Evolutionary conservation across 2,888 invertebrate genomes (phyloP).

Genomic region (Ochropacha duplaris): DNA sequence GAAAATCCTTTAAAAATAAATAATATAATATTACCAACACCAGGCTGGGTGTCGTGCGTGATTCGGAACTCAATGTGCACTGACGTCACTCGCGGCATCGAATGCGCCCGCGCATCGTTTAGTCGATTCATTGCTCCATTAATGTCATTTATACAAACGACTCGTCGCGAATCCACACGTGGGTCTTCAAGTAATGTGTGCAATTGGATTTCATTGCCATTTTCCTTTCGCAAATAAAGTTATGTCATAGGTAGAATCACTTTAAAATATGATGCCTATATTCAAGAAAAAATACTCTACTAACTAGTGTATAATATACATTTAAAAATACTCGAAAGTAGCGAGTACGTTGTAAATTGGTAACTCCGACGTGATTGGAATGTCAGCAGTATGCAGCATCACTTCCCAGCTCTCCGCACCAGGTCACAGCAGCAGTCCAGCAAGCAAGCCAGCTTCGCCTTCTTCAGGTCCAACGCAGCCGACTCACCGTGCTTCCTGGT

Average conservation of each 20-base stretch:
- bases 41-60: too few species aligned
- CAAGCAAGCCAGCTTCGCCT: too few species aligned
- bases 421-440: too few species aligned
- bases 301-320: too few species aligned
- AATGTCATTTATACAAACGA: conserved; percentile 66
- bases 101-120: conserved; percentile 78
- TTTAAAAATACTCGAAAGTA: too few species aligned
- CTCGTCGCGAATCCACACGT: conserved; percentile 60
- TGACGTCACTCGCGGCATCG: conserved; percentile 62
- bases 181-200: conserved; percentile 61
- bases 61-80: conserved; percentile 20
- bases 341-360: too few species aligned
- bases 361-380: too few species aligned
- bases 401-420: too few species aligned
- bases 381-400: too few species aligned
- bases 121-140: conserved; percentile 69
- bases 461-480: too few species aligned
- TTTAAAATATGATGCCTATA: conserved; percentile 6
- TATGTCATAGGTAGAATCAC: conserved; percentile 24
- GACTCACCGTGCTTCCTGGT: too few species aligned
- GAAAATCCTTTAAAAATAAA: conserved; percentile 1
- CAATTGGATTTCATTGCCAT: conserved; percentile 81
- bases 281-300: too few species aligned
- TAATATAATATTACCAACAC: conserved; percentile 5
- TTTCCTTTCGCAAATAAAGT: conserved; percentile 63